Evolutionary conservation across 1,140 invertebrate genomes (phyloP).

Genomic region (Acyrthosiphon pisum): DNA sequence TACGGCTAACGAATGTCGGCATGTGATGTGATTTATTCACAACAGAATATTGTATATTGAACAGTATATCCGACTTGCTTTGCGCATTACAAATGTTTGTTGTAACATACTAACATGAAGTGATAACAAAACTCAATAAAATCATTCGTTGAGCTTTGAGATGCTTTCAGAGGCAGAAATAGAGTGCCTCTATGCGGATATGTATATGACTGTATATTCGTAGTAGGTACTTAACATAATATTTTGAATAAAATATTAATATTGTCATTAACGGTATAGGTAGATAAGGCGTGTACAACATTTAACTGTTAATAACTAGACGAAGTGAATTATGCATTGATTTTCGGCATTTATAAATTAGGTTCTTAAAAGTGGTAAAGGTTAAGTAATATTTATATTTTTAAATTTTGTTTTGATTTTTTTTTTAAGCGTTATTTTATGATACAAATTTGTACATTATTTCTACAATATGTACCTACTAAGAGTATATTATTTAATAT

Average conservation of each 20-base stretch:
- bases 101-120: too few relatives aligned
- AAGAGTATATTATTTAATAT: background rate
- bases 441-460: too few relatives aligned
- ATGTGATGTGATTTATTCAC: background rate
- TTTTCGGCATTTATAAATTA: background rate
- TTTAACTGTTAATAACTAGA: background rate
- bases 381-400: background rate
- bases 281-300: background rate
- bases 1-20: background rate
- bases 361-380: background rate
- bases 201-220: background rate
- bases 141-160: background rate
- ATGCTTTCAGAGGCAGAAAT: background rate
- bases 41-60: background rate
- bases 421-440: background rate
- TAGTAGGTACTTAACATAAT: background rate
- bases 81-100: background rate
- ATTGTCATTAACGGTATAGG: background rate
- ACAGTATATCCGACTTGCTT: background rate
- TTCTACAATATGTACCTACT: background rate
- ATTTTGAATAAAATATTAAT: background rate
- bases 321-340: background rate
- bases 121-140: conserved; percentile 2
- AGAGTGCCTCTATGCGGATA: background rate
- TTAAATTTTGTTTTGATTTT: background rate